These are phyloP conservation scores for Torymus tubicola DNA, from an alignment of 2,888 invertebrate genomes.

Conservation along the genomic window DNA sequence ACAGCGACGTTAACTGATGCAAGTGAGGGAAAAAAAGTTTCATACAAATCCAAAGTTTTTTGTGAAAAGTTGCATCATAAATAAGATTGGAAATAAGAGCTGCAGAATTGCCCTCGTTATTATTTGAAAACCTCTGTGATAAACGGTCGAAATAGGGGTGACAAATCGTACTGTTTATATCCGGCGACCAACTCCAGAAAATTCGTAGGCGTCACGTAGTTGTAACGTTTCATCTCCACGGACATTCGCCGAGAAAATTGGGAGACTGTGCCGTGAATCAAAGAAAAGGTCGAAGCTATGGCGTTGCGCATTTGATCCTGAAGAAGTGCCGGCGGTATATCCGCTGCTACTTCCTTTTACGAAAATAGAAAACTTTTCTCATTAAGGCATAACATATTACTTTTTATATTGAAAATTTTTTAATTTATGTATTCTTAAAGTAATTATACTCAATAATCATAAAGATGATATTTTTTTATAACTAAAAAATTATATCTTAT, in stretches of 20 bases:
- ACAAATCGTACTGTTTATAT: constrained; percentile 84
- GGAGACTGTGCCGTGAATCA: constrained; percentile 90
- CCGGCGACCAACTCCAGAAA: constrained; percentile 90
- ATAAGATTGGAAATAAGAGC: constrained; percentile 15
- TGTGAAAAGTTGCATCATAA: neutral
- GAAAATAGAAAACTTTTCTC: neutral
- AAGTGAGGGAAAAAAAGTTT: too few relatives aligned
- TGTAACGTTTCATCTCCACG: constrained; percentile 86
- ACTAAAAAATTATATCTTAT: too few relatives aligned
- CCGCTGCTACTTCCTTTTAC: neutral
- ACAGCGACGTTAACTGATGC: too few relatives aligned
- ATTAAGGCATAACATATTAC: neutral
- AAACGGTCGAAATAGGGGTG: constrained; percentile 11
- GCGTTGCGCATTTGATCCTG: constrained; percentile 82
- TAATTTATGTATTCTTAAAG: too few relatives aligned
- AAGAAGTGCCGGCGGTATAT: constrained; percentile 36
- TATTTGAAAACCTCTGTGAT: constrained; percentile 12
- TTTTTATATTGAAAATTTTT: too few relatives aligned
- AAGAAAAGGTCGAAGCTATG: constrained; percentile 86
- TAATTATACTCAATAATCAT: too few relatives aligned
- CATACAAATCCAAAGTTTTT: too few relatives aligned
- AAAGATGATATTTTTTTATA: too few relatives aligned
- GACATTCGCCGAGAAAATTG: constrained; percentile 85
- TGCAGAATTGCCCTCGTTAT: constrained; percentile 1
- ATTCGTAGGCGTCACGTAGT: constrained; percentile 93